Conservation (phyloP, 1,140 invertebrate species). For the Gonioctena quinquepunctata region DNA sequence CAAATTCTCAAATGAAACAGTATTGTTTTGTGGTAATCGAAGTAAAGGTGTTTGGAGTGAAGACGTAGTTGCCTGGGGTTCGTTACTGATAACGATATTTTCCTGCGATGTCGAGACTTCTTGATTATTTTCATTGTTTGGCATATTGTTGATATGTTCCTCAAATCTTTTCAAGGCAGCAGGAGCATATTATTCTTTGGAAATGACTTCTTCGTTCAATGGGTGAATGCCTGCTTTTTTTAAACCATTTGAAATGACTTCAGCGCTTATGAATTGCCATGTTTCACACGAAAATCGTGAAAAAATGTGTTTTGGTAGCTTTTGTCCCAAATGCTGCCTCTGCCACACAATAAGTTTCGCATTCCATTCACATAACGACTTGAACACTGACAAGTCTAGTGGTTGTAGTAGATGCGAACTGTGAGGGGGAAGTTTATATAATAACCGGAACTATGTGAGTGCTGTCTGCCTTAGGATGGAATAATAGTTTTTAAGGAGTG, state of each 20-base stretch:
- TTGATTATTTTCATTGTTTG: neutral
- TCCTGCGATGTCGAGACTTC: neutral
- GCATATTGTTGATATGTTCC: neutral
- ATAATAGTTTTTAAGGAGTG: conserved; percentile 47
- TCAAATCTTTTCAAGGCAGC: neutral
- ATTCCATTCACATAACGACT: conserved; percentile 4
- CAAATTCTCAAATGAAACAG: neutral
- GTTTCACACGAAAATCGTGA: neutral
- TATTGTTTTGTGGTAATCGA: neutral
- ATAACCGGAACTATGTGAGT: conserved; percentile 44
- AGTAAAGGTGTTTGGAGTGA: neutral
- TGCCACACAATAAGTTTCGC: neutral
- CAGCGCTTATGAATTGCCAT: neutral
- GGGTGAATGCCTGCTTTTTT: neutral
- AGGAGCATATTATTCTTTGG: neutral
- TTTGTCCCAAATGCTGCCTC: neutral
- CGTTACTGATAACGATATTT: neutral
- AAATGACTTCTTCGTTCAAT: neutral
- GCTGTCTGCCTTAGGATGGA: conserved; percentile 33
- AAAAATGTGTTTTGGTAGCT: neutral
- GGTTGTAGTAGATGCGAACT: conserved; percentile 49
- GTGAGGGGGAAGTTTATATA: conserved; percentile 46
- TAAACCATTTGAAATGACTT: neutral
- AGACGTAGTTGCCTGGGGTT: neutral
- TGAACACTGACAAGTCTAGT: conserved; percentile 42